Evolutionary conservation across 2,113 vertebrate species (phyloP), one percentile per base, ranked within the genome.

Genomic region (Eupsittula cactorum): DNA sequence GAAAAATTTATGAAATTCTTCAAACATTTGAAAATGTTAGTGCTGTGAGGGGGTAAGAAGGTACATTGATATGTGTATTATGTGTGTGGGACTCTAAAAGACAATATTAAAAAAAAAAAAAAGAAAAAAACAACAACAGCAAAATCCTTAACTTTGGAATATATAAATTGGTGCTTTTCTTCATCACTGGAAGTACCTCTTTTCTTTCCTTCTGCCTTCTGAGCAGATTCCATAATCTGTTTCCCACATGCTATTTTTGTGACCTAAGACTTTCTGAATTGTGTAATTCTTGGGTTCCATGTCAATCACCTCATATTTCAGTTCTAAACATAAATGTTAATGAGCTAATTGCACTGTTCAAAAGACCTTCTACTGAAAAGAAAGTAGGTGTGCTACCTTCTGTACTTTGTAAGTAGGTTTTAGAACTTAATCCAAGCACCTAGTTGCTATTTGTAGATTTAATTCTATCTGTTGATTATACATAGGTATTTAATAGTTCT

Each of bases 261-360:
- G 59, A 93, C 69, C 87, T 64, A 91, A 78, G 75, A 44, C 15
- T 83, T 94, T 92, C 73, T 76, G 29, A 84, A 81, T 71, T 82
- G 11, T 71, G n/a, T 52, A 84, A 65, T 91, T 82, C 68, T 93
- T 83, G 60, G 95, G 44, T 86, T 82, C 57, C 42, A 68, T 92
- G 93, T 90, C 84, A 92, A 87, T 82, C 82, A 94, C 6, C 27
- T 75, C 31, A 19, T n/a, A 86, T 75, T 86, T 89, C 33, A 88
- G 59, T 70, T 74, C 71, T 80, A 86, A 94, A 90, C 46, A 28
- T 83, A 94, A 95, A 95, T 88, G 82, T 79, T 92, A 94, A 93
- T 95, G 64, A 70, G 27, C 3, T 96, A 95, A 94, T 90, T 93
- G 42, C 77, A 78, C 49, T 73, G 49, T 78, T 95, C 70, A n/a